Conservation (phyloP, 2,113 vertebrate genomes). For the Podarcis muralis region DNA sequence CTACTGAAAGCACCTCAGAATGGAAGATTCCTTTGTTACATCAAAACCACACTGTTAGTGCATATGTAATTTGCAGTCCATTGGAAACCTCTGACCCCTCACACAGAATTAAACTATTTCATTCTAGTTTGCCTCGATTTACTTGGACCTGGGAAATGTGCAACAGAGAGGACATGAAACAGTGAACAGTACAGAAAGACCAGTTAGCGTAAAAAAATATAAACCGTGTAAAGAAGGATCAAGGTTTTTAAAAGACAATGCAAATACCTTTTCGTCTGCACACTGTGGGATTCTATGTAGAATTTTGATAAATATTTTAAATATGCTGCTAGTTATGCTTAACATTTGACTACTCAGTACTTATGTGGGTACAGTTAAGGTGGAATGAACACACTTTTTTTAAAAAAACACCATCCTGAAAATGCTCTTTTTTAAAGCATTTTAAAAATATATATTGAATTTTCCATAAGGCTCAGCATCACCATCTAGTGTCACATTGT, state of each 20-base stretch:
- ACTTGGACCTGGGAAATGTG: neutral
- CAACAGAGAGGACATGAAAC: neutral
- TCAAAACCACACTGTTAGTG: neutral
- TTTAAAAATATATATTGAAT: too few species aligned
- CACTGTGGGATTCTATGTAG: neutral
- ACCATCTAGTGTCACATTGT: too few species aligned
- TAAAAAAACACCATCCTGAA: too few species aligned
- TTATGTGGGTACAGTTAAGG: neutral
- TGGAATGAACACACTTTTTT: too few species aligned
- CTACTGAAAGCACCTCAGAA: neutral
- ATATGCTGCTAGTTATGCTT: neutral
- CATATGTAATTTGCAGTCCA: neutral
- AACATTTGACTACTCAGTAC: too few species aligned
- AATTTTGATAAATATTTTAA: neutral
- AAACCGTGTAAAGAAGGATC: neutral
- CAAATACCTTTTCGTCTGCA: neutral
- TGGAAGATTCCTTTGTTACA: neutral
- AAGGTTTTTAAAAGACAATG: neutral
- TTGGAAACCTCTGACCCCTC: neutral
- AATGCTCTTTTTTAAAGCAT: too few species aligned
- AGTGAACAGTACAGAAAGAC: too few species aligned
- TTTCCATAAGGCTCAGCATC: too few species aligned
- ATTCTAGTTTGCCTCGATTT: neutral
- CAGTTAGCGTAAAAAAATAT: neutral
- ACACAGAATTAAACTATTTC: neutral